Evolutionary conservation across 92 coral and sea anemone genomes (phyloP).

Genomic region (Zoanthus gigantus): DNA sequence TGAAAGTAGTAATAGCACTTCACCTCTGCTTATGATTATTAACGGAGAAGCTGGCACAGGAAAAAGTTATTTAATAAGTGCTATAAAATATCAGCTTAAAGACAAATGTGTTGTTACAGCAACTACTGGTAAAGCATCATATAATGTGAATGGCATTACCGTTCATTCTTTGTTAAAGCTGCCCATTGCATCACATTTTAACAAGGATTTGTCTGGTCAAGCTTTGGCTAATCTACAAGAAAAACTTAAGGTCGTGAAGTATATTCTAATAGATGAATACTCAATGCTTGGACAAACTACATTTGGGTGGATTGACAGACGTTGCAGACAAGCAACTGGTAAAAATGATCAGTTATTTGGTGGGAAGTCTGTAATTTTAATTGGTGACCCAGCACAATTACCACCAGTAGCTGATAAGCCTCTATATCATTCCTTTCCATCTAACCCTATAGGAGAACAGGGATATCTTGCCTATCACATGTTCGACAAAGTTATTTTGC

Average conservation of each 20-base stretch:
- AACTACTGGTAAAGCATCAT: too few relatives aligned
- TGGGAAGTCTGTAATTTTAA: background rate
- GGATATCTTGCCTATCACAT: background rate
- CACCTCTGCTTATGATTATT: constrained; percentile 35
- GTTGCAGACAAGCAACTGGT: too few relatives aligned
- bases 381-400: background rate
- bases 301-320: too few relatives aligned
- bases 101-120: too few relatives aligned
- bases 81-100: constrained; percentile 23
- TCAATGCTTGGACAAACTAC: too few relatives aligned
- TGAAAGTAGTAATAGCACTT: constrained; percentile 2
- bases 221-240: too few relatives aligned
- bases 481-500: background rate
- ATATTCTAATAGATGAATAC: too few relatives aligned
- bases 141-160: too few relatives aligned
- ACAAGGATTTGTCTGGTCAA: background rate
- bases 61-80: too few relatives aligned
- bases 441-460: background rate
- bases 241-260: too few relatives aligned
- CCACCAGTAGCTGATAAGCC: constrained; percentile 15
- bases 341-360: background rate
- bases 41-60: constrained; percentile 46
- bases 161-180: too few relatives aligned
- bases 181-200: too few relatives aligned
- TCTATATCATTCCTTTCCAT: background rate